Percentiles rank a stretch among this genome's conserved stretches.
Conservation (phyloP, 2,113 vertebrate genomes). For the Sinocyclocheilus anshuiensis region DNA sequence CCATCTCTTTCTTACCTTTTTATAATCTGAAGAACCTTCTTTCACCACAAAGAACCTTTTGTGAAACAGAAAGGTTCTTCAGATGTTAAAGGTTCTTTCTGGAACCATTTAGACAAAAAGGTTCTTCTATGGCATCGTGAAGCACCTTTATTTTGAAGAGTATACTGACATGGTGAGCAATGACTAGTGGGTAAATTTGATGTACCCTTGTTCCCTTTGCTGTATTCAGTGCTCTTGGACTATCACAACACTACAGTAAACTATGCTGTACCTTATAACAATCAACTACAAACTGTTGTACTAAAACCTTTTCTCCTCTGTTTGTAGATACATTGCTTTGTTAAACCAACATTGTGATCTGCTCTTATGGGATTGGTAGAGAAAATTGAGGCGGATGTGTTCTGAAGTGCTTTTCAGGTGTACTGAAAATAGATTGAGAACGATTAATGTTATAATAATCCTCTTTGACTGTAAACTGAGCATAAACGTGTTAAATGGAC, state of each 20-base stretch:
- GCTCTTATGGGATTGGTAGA: not conserved
- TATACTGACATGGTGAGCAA: not conserved
- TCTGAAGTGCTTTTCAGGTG: slow-evolving; percentile 30
- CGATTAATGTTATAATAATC: slow-evolving; percentile 24
- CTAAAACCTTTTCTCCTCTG: not conserved
- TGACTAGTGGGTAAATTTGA: not conserved
- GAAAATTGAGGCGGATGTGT: not conserved
- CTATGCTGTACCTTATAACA: not conserved
- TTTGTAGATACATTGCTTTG: not conserved
- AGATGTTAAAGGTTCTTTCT: no score
- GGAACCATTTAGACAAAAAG: no score
- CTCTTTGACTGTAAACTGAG: slow-evolving; percentile 17
- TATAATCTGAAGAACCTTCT: no score
- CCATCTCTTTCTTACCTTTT: no score
- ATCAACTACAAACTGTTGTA: not conserved
- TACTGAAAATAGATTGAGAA: not conserved
- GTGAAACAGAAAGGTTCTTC: no score
- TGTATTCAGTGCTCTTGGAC: not conserved
- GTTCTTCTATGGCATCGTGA: no score
- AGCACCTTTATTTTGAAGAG: no score
- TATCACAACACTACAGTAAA: not conserved
- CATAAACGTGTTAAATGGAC: slow-evolving; percentile 18
- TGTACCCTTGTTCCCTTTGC: not conserved
- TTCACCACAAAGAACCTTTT: no score
- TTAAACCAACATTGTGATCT: slow-evolving; percentile 39